These are phyloP conservation scores for Morone chrysops DNA, from an alignment of 2,113 vertebrate species.

Conservation along the genomic window DNA sequence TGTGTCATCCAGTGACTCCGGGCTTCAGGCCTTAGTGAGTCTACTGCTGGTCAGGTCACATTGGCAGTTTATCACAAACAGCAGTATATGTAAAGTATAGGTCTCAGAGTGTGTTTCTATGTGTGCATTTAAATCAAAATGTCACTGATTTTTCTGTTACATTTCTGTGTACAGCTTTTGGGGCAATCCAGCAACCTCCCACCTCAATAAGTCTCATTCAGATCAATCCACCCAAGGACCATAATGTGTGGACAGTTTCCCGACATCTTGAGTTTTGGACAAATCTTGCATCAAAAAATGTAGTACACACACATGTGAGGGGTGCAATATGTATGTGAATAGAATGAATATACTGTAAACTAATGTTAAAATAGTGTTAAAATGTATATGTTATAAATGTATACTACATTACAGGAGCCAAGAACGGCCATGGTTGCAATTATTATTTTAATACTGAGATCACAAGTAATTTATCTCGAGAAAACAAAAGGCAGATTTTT, in stretches of 20 bases:
- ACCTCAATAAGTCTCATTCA: not conserved
- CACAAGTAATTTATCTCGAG: too few species aligned
- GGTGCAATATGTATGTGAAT: too few species aligned
- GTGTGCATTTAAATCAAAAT: not conserved
- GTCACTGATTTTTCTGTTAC: not conserved
- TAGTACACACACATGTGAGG: too few species aligned
- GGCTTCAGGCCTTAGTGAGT: not conserved
- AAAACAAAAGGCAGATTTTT: too few species aligned
- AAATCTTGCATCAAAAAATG: not conserved
- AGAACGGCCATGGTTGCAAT: too few species aligned
- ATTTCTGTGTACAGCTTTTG: not conserved
- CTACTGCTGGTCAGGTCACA: conserved; percentile 5
- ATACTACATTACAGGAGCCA: too few species aligned
- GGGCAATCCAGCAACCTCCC: not conserved
- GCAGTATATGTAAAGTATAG: not conserved
- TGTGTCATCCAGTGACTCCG: conserved; percentile 35
- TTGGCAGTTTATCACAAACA: not conserved
- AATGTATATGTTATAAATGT: too few species aligned
- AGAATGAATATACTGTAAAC: too few species aligned
- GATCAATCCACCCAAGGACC: not conserved
- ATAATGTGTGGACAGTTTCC: not conserved
- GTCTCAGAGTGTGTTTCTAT: too few species aligned
- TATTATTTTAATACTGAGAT: too few species aligned
- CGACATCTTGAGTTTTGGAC: not conserved
- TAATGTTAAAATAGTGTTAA: too few species aligned